Evolutionary conservation across 2,797 vertebrate genomes (phyloP).

Genomic region (Lepilemur ruficaudatus): DNA sequence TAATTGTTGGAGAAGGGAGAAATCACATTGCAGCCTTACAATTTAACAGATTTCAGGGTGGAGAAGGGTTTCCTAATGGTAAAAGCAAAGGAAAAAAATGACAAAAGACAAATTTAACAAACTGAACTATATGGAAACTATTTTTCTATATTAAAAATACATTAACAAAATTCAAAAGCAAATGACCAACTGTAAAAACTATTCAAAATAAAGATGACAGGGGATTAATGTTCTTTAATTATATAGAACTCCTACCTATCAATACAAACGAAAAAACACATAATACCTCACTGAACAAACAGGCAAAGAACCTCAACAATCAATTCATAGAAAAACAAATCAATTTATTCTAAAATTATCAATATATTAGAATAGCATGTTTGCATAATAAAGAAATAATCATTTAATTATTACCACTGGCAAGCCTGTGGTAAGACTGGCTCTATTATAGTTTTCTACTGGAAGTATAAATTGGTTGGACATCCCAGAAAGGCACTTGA

Average conservation of each 20-base stretch:
- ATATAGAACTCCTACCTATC: neutral
- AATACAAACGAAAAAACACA: neutral
- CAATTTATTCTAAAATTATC: neutral
- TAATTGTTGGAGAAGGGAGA: neutral
- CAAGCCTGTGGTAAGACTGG: neutral
- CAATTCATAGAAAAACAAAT: neutral
- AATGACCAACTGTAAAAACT: neutral
- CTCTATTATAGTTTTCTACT: neutral
- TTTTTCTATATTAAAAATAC: neutral
- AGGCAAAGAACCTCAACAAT: neutral
- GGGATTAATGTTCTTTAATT: neutral
- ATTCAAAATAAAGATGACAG: neutral
- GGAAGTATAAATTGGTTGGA: neutral
- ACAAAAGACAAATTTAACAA: neutral
- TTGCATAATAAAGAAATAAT: neutral
- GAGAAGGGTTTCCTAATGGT: neutral
- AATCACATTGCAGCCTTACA: neutral
- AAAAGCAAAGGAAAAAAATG: neutral
- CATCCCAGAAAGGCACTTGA: neutral
- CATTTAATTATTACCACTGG: neutral
- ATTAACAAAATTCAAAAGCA: neutral
- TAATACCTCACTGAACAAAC: neutral
- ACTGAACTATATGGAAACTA: neutral
- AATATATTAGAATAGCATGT: neutral
- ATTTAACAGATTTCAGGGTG: neutral